Base-by-base conservation (phyloP, 2,888 invertebrate species). In the Drosophila siamana region DNA sequence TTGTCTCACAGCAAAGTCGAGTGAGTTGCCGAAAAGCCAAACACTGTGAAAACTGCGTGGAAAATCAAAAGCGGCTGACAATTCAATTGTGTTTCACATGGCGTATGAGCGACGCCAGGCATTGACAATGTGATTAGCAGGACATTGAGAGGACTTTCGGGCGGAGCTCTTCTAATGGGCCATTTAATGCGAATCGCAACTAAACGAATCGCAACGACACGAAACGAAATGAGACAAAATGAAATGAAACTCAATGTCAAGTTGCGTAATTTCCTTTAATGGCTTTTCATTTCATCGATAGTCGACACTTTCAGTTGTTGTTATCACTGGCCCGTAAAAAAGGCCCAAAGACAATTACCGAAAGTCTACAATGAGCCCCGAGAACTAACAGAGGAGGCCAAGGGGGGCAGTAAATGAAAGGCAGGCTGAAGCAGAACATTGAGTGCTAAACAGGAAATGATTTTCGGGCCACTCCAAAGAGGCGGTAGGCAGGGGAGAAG, bases 361-460 rank as follows among this genome's bases (percentile, higher is more conserved):
- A 38, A 24, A 19, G 51, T 51, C 44, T 44, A 50, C 52, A 65
- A 59, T 46, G 52, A 55, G 43, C 44, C 38, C 22, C 28, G 11
- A 54, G 30, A 3, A 30, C 30, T 30, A 43, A n/a, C n/a, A n/a
- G 15, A 16, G 33, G n/a, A 24, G 36, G 36, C 13, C 0, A n/a
- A 38, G 36, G 36, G 36, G 36, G 36, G 36, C 13, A 33, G 4
- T 38, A 38, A 38, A 38, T 38, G 36, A 13, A 16, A 26, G 26
- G n/a, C 22, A 33, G 36, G 38, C 8, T n/a, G 6, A 15, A 3
- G 11, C 33, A 30, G 19, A 19, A 55, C 76, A 83, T 78, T 72
- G 80, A 80, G 86, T 86, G 84, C 84, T 86, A 86, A 84, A 84
- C 86, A 86, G 86, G 84, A 85, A 85, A 85, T 86, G 83, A 83